Conservation (phyloP, 2,113 vertebrate species). For the Tenebrosternarchus preto region DNA sequence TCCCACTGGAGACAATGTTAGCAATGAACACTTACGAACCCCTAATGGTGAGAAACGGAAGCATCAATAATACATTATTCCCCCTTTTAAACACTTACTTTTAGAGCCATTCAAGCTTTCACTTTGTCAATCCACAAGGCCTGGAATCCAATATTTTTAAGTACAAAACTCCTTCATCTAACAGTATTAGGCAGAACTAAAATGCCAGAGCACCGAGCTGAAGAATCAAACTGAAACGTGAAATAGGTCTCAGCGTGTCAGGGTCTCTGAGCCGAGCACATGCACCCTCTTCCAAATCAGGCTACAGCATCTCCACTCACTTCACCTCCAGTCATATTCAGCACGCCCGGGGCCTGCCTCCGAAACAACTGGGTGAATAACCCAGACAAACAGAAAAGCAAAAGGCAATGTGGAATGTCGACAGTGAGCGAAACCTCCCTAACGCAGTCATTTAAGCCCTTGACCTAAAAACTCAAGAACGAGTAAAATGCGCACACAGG, state of each 20-base stretch:
- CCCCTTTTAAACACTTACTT: neutral
- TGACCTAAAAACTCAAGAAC: conserved; percentile 13
- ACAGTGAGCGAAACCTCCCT: conserved; percentile 3
- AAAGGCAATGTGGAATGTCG: conserved; percentile 4
- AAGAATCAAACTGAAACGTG: conserved; percentile 10
- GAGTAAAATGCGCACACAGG: neutral
- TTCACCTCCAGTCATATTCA: neutral
- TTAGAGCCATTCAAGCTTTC: neutral
- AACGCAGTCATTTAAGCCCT: conserved; percentile 8
- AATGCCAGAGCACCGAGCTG: neutral
- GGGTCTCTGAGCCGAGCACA: neutral
- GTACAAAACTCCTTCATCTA: neutral
- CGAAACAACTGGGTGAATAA: conserved; percentile 25
- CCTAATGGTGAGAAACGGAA: neutral
- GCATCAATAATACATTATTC: neutral
- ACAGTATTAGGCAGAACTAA: neutral
- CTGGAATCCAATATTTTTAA: neutral
- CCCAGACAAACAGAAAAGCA: conserved; percentile 8
- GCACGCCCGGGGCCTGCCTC: neutral
- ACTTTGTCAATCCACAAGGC: neutral
- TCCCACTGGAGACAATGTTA: neutral
- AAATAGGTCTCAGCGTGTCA: neutral
- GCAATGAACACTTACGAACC: neutral
- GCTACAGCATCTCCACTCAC: neutral
- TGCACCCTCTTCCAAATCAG: neutral